These are phyloP conservation scores for Anhinga rufa DNA, from an alignment of 2,113 vertebrate species.

Conservation along the genomic window DNA sequence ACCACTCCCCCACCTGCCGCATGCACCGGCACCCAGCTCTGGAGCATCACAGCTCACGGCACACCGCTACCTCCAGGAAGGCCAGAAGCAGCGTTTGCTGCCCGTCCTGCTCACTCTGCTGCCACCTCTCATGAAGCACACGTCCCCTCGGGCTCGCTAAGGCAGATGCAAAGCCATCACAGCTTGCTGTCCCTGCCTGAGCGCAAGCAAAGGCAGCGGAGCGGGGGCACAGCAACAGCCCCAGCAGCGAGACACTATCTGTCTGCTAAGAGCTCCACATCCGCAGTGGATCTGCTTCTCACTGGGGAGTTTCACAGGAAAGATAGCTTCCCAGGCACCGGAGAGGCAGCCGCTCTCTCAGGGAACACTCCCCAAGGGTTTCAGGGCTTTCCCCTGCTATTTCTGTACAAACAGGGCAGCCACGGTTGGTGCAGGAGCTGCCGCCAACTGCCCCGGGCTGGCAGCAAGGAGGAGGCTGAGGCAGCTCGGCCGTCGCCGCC, in stretches of 20 bases:
- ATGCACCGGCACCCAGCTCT: neutral
- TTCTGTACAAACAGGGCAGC: neutral
- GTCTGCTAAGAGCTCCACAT: neutral
- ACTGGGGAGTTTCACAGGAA: neutral
- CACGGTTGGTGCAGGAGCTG: neutral
- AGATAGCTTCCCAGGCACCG: neutral
- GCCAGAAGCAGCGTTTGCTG: neutral
- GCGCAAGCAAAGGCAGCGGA: neutral
- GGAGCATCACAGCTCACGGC: neutral
- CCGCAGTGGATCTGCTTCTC: neutral
- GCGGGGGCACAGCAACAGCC: neutral
- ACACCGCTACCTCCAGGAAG: neutral
- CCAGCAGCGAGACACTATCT: neutral
- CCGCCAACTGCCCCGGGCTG: neutral
- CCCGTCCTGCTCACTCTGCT: neutral
- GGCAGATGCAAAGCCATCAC: neutral
- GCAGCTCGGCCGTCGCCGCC: neutral
- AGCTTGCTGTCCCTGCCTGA: neutral
- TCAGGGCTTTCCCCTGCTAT: neutral
- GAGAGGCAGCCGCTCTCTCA: neutral
- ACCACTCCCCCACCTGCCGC: neutral
- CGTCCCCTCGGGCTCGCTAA: neutral
- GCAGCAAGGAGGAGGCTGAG: neutral
- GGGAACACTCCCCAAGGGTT: neutral
- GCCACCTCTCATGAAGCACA: neutral